Base-by-base conservation (phyloP, 2,888 invertebrate genomes). In the Drosophila seclusa region DNA sequence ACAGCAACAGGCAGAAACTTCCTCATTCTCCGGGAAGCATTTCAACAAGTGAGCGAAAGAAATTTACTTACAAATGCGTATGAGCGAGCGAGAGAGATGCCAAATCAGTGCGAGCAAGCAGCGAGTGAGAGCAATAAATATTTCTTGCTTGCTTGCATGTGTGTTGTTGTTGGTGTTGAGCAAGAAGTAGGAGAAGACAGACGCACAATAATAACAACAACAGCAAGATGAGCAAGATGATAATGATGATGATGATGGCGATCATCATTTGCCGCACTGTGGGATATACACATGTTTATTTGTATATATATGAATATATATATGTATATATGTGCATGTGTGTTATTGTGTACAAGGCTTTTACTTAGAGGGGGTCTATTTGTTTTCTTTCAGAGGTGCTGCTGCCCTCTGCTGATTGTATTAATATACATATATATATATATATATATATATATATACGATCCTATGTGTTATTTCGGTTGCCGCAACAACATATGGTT, bases 351-450 rank as follows among this genome's bases (percentile, higher is more conserved):
- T 80, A 80, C 78, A 77, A 76, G 86, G 80, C 80, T 87, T 87
- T 88, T 88, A 84, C 91, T 91, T 90, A 89, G 90, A 90, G 91
- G 91, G 87, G 91, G 91, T 90, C 90, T 83, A 76, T 83, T 83
- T 84, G 88, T 86, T 87, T 88, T 88, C 83, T 80, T 86, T 84
- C 85, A 83, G 69, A 73, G 83, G 67, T 75, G 83, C 77, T 80
- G 85, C 77, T 84, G 77, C 75, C 69, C 74, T 80, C 69, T 60
- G 68, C 62, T 82, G 82, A 73, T 83, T 77, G 72, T 83, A 69
- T 62, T 59, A 50, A 70, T 58, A 62, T 21, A 57, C 40, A 58
- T 24, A 49, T 40, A 60, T 49, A 21, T 29, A 38, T 11, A 27
- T 38, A 61, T 38, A 13, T 49, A 27, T 36, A 7, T 48, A 18